Base-by-base conservation (phyloP, 2,797 vertebrate genomes). In the Vireo griseus region DNA sequence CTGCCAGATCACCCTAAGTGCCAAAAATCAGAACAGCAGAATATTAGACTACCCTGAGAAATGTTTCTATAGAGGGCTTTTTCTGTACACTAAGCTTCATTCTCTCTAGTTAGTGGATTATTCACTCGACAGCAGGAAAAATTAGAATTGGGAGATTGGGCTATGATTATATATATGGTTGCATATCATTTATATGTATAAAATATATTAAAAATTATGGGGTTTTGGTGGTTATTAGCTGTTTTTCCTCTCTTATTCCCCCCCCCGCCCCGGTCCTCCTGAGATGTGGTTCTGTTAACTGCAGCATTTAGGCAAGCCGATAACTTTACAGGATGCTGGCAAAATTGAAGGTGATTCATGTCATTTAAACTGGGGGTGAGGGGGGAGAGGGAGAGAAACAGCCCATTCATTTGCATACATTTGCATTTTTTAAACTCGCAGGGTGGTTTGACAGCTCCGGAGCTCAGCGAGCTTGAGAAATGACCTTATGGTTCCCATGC, bases 401-500 rank as follows among this genome's bases (percentile, higher is more conserved):
- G 71, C 80, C 71, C 47, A 4, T 48, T 88, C 66, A 65, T 86
- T 80, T 91, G 74, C 86, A 91, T 85, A 25, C 11, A 86, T 91
- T 44, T 94, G 86, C 88, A 87, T 90, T 94, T 86, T 92, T 87
- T 75, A 15, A 86, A 66, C 81, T 95, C 14, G 4, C 37, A 35
- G 88, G 58, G 73, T 62, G 66, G 71, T 84, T 90, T 84, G 90
- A 95, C 93, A 95, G 91, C 91, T 92, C 90, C 9, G 6, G 75
- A 86, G 83, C 86, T 86, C 89, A 55, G 66, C 5, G 1, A 88
- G 90, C 69, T 58, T 94, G 86, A 91, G 89, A 90, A 93, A 90
- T 94, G 96, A 96, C 96, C 94, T 94, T 94, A 73, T 76, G 77
- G 86, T 75, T 93, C 91, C 86, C 77, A 66, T 94, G 87, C 73